These are phyloP conservation scores for Octonoba sinensis DNA, from an alignment of 2,888 invertebrate genomes.

Conservation along the genomic window DNA sequence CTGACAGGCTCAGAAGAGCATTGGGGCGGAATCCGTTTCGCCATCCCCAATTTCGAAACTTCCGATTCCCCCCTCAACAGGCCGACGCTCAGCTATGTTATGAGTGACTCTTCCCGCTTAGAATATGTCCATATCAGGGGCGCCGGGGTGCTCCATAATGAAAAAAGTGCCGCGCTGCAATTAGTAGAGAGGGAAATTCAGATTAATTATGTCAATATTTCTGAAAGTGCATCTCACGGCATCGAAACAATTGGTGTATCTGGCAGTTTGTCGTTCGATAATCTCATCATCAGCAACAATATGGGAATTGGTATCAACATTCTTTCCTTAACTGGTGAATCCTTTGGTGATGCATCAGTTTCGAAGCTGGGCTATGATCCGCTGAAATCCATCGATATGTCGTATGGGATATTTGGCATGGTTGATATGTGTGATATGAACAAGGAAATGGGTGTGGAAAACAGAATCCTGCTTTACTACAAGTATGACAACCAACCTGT, in stretches of 20 bases:
- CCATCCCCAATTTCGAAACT: slow-evolving; percentile 90
- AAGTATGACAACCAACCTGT: slow-evolving; percentile 97
- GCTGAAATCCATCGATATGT: slow-evolving; percentile 81
- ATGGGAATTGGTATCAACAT: slow-evolving; percentile 92
- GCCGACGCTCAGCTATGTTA: slow-evolving; percentile 34
- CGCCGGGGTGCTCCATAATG: slow-evolving; percentile 95
- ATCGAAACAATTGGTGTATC: slow-evolving; percentile 91
- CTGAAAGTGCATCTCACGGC: slow-evolving; percentile 88
- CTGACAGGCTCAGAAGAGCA: slow-evolving; percentile 78
- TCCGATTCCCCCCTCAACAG: slow-evolving; percentile 26
- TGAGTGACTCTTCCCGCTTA: slow-evolving; percentile 48
- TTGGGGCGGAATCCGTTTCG: slow-evolving; percentile 97
- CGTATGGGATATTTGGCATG: slow-evolving; percentile 92
- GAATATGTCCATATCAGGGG: slow-evolving; percentile 83
- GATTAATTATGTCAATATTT: slow-evolving; percentile 83
- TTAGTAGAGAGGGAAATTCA: slow-evolving; percentile 90
- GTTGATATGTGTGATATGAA: slow-evolving; percentile 96
- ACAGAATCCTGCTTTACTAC: slow-evolving; percentile 91
- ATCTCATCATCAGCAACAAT: slow-evolving; percentile 78
- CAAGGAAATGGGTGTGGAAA: slow-evolving; percentile 90
- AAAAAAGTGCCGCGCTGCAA: slow-evolving; percentile 92
- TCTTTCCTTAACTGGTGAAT: slow-evolving; percentile 90
- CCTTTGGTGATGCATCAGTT: slow-evolving; percentile 77
- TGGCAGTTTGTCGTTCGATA: slow-evolving; percentile 81
- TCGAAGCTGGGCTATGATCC: slow-evolving; percentile 85